phyloP scores from a whole-genome alignment of 1,140 invertebrate species.

The Trichonephila clavata region DNA sequence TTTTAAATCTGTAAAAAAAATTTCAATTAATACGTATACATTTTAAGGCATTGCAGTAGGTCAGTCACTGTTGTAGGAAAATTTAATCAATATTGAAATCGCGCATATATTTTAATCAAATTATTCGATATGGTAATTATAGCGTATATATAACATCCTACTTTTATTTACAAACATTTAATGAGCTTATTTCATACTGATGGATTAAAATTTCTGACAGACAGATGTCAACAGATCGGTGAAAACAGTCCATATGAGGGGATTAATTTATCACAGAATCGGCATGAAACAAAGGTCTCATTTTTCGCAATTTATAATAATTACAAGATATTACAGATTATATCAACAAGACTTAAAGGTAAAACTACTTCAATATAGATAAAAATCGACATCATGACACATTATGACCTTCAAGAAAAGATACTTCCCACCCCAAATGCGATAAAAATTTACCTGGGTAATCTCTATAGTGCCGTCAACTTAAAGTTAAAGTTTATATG shows the following conservation, averaged over 20 bases:
- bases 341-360: background rate
- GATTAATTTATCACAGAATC: background rate
- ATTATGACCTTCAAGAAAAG: constrained; percentile 47
- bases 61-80: background rate
- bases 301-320: background rate
- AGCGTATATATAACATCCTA: no score
- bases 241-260: background rate
- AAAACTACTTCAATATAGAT: background rate
- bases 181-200: background rate
- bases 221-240: constrained; percentile 4
- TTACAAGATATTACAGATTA: background rate
- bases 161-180: no score
- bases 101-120: background rate
- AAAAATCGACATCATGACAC: background rate
- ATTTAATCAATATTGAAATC: background rate
- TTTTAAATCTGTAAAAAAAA: no score
- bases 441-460: background rate
- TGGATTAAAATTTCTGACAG: background rate
- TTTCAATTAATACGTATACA: no score
- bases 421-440: background rate
- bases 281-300: background rate
- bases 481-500: background rate
- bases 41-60: no score
- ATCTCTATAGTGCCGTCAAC: background rate
- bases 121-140: background rate